Conservation (phyloP, 1,140 invertebrate species). For the Heterodera schachtii region DNA sequence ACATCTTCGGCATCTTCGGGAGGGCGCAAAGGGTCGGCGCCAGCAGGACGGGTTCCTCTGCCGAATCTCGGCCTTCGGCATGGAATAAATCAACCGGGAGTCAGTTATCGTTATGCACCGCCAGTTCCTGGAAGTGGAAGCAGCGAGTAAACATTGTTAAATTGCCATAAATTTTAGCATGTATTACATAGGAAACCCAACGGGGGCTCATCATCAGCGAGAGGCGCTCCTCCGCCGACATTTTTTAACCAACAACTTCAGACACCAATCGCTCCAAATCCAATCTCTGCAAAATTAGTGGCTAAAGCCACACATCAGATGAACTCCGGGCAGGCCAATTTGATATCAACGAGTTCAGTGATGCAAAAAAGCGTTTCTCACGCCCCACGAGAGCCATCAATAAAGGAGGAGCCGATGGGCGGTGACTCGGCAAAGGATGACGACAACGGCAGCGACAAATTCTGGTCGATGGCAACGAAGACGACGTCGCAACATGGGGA, state of each 20-base stretch:
- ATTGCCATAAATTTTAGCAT: background rate
- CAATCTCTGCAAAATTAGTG: conserved; percentile 50
- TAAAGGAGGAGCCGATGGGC: conserved; percentile 65
- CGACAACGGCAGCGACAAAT: conserved; percentile 29
- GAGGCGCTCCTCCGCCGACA: conserved; percentile 34
- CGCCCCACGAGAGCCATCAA: conserved; percentile 61
- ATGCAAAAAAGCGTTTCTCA: conserved; percentile 62
- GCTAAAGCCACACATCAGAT: conserved; percentile 30
- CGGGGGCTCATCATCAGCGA: conserved; percentile 45
- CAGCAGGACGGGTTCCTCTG: conserved; percentile 55
- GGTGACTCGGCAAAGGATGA: conserved; percentile 39
- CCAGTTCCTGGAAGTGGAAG: conserved; percentile 16
- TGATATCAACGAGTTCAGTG: conserved; percentile 24
- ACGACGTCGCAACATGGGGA: background rate
- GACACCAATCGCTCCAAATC: conserved; percentile 31
- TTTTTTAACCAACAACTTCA: conserved; percentile 44
- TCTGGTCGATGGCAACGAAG: background rate
- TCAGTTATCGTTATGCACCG: conserved; percentile 37
- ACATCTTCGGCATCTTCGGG: conserved; percentile 30
- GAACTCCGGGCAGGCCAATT: conserved; percentile 5
- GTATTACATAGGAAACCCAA: conserved; percentile 13
- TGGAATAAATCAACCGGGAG: conserved; percentile 21
- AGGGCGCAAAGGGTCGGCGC: conserved; percentile 52
- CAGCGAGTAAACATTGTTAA: background rate
- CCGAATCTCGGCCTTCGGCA: conserved; percentile 46